Evolutionary conservation across 1,140 invertebrate genomes (phyloP), one percentile per base, ranked within the genome.

Genomic region (Armadillidium nasatum): DNA sequence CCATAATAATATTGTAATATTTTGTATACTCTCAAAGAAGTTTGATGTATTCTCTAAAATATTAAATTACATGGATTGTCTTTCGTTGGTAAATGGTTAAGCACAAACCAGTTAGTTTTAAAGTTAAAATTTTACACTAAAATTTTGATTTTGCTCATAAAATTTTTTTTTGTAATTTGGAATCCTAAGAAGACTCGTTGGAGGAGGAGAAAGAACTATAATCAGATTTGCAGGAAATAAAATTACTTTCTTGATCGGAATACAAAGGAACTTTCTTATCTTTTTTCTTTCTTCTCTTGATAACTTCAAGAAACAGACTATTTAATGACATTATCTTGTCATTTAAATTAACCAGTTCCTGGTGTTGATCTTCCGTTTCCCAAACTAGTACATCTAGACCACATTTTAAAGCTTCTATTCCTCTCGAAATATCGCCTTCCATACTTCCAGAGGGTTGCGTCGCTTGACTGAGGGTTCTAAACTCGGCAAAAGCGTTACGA

Each of bases 401-500:
- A 54, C 77, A 80, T 43, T 77, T 76, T 23, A 80, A 46, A 13
- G 79, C 79, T 7, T 80, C 79, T 7, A 80, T 45, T 60, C 79
- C 77, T 23, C 74, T 72, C 13, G 77, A 72, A n/a, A 78, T 72
- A 44, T 80, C 77, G 19, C 76, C 73, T 15, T 80, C 79, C 7
- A 46, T 71, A 15, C 73, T 75, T 19, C 75, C 76, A 13, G 74
- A 73, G 15, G 73, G 76, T 19, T 80, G 79, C 3, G 79, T 76
- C 13, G 79, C 50, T 19, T 80, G 75, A 68, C 79, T 80, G 19
- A 80, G 54, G 0, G 74, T 74, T 7, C 79, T 46, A 45, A 80
- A 80, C n/a, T 80, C 77, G 13, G 79, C 77, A 66, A 80, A 80
- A n/a, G 79, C 79, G 68, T 78, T 78, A 11, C 75, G 72, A 19